phyloP scores from a whole-genome alignment of 2,888 invertebrate genomes.

The Griposia aprilina region DNA sequence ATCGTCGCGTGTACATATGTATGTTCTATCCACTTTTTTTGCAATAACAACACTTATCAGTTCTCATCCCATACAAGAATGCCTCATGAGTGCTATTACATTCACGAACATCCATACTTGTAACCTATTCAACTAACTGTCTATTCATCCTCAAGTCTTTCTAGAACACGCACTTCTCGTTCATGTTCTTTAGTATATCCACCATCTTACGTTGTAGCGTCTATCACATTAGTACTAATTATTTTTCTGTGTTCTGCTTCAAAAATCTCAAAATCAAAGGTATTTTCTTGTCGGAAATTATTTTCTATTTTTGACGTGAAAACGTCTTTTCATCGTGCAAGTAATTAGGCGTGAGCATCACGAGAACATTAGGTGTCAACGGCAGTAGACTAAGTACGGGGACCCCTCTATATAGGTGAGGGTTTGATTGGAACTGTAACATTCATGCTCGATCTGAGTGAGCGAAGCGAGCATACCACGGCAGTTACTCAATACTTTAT shows the following conservation, averaged over 20 bases:
- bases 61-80: conserved; percentile 11
- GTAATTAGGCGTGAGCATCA: too few species aligned
- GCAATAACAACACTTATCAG: conserved; percentile 1
- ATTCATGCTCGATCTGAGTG: too few species aligned
- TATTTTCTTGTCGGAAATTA: not conserved
- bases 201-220: not conserved
- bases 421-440: too few species aligned
- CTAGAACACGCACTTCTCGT: conserved; percentile 25
- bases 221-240: not conserved
- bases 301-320: not conserved
- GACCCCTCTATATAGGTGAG: too few species aligned
- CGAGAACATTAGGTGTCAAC: too few species aligned
- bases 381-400: too few species aligned
- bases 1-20: not conserved
- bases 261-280: not conserved
- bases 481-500: too few species aligned
- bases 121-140: conserved; percentile 26
- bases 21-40: not conserved
- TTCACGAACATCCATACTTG: conserved; percentile 20
- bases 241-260: not conserved
- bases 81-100: conserved; percentile 39
- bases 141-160: conserved; percentile 18
- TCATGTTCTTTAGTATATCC: not conserved
- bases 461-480: too few species aligned
- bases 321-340: too few species aligned